phyloP scores from a whole-genome alignment of 2,888 invertebrate genomes.

The Mamestra brassicae region DNA sequence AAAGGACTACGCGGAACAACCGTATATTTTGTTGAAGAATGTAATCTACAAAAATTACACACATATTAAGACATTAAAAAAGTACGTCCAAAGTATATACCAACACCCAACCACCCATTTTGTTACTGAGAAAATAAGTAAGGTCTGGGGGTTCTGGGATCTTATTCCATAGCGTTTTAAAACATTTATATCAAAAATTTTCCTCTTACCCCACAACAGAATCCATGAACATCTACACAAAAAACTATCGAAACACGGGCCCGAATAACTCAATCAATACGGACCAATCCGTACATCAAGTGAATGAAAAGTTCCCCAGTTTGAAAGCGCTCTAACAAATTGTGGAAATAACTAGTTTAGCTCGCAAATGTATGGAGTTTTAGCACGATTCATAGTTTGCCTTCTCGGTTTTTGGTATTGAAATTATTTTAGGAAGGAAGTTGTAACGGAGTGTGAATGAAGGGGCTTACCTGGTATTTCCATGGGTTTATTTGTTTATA shows the following conservation, averaged over 20 bases:
- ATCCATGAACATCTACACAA: neutral
- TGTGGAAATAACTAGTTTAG: constrained; percentile 55
- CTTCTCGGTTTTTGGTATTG: constrained; percentile 9
- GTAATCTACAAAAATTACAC: no score
- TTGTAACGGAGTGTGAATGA: neutral
- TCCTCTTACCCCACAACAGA: neutral
- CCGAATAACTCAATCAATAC: constrained; percentile 49
- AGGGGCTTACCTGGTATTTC: no score
- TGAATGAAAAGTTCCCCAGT: constrained; percentile 45
- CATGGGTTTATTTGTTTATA: no score
- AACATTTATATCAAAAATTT: neutral
- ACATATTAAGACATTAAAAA: no score
- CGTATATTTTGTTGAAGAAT: no score
- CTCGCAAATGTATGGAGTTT: constrained; percentile 41
- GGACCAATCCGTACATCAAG: constrained; percentile 26
- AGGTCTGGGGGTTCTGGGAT: no score
- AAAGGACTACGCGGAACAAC: no score
- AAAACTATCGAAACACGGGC: constrained; percentile 19
- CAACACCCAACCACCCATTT: no score
- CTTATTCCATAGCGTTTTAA: no score
- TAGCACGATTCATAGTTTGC: constrained; percentile 28
- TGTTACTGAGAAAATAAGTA: no score
- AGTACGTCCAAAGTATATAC: no score
- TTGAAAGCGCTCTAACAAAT: constrained; percentile 55
- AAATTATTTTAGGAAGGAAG: constrained; percentile 15